Percentiles rank a stretch among this genome's conserved stretches.
Conservation (phyloP, 2,113 vertebrate species). For the Potamarius usumacintae region DNA sequence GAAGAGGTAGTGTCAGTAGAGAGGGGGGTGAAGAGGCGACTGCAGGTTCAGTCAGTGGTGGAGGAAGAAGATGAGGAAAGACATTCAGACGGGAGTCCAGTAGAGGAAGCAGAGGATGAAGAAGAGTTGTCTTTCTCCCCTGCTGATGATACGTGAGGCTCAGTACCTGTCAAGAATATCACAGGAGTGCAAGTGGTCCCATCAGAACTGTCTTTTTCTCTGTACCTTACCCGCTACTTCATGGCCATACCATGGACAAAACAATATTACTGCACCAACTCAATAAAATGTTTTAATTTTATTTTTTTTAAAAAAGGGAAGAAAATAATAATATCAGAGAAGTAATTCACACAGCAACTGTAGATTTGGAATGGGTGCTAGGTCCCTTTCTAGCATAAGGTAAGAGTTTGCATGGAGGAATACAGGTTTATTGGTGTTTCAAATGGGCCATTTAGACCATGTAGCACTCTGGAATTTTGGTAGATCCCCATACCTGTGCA, state of each 20-base stretch:
- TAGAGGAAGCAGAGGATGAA: conserved; percentile 75
- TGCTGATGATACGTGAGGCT: conserved; percentile 77
- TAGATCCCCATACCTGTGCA: conserved; percentile 66
- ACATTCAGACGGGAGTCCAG: conserved; percentile 73
- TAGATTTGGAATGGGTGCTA: conserved; percentile 71
- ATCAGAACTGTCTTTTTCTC: conserved; percentile 42
- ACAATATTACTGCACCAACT: conserved; percentile 72
- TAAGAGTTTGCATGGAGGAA: conserved; percentile 58
- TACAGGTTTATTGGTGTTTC: conserved; percentile 58
- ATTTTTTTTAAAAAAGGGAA: conserved; percentile 79
- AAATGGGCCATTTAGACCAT: conserved; percentile 61
- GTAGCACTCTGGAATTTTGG: conserved; percentile 73
- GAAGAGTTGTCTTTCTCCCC: conserved; percentile 75
- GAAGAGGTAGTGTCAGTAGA: conserved; percentile 66
- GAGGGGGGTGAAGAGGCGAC: conserved; percentile 59
- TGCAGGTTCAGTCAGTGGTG: conserved; percentile 60
- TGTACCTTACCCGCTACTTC: conserved; percentile 31
- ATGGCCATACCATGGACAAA: conserved; percentile 73
- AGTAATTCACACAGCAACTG: conserved; percentile 82
- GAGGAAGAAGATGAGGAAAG: conserved; percentile 70
- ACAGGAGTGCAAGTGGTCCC: conserved; percentile 28
- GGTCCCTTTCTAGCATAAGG: conserved; percentile 61
- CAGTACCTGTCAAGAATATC: conserved; percentile 27
- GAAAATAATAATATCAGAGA: conserved; percentile 73
- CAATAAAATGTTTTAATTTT: conserved; percentile 73